Evolutionary conservation across 1,140 invertebrate species (phyloP).

Genomic region (Lasaia peninsularis): DNA sequence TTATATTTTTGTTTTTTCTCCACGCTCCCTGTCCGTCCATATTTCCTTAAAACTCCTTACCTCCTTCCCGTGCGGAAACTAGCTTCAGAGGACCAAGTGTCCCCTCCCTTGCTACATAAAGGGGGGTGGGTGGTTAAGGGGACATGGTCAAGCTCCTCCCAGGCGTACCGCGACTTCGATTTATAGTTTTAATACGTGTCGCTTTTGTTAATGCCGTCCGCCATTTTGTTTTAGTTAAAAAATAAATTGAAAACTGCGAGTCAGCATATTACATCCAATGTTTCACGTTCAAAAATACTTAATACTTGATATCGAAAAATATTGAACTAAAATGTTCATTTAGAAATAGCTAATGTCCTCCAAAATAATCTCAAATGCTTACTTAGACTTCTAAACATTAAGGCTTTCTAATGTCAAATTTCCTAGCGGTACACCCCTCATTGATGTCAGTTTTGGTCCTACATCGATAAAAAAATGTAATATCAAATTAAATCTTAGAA

Average conservation of each 20-base stretch:
- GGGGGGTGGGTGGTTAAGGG: slow-evolving; percentile 45
- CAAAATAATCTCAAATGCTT: not conserved
- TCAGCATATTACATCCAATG: not conserved
- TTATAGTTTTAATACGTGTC: slow-evolving; percentile 49
- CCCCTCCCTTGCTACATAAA: slow-evolving; percentile 39
- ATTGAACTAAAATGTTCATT: not conserved
- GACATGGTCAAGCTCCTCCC: slow-evolving; percentile 53
- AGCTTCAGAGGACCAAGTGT: slow-evolving; percentile 39
- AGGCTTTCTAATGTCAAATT: too few species aligned
- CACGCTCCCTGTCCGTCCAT: slow-evolving; percentile 35
- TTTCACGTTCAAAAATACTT: not conserved
- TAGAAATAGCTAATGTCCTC: not conserved
- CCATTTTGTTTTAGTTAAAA: slow-evolving; percentile 44
- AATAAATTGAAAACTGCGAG: slow-evolving; percentile 16
- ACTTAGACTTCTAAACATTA: not conserved
- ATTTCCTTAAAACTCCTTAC: slow-evolving; percentile 30
- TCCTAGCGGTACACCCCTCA: too few species aligned
- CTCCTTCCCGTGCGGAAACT: slow-evolving; percentile 52
- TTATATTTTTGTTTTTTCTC: slow-evolving; percentile 49
- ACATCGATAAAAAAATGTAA: too few species aligned
- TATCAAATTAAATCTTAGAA: too few species aligned
- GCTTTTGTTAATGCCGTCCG: slow-evolving; percentile 41
- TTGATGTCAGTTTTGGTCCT: too few species aligned
- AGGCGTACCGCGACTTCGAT: slow-evolving; percentile 45
- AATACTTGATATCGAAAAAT: not conserved